A percentile compares a stretch with the other conserved stretches of the same genome.
Evolutionary conservation across 2,113 vertebrate species (phyloP).

Genomic region (Eurypyga helias): DNA sequence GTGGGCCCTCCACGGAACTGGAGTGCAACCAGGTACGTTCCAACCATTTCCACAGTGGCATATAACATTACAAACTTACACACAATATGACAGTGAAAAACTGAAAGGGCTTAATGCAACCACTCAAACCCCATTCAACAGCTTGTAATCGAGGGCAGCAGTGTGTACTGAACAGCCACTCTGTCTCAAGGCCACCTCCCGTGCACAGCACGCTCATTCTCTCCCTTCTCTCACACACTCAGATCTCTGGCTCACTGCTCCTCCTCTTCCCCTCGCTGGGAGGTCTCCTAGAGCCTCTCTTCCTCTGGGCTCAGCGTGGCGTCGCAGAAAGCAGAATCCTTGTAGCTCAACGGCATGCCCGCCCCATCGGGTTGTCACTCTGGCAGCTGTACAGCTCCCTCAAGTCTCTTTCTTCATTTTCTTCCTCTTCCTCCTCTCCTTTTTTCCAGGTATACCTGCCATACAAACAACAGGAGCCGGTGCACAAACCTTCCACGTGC

Average conservation of each 20-base stretch:
- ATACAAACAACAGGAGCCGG: neutral
- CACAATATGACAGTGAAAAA: constrained; percentile 12
- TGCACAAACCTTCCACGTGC: neutral
- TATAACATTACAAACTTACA: neutral
- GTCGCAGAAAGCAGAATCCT: constrained; percentile 53
- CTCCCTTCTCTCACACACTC: neutral
- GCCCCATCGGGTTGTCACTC: neutral
- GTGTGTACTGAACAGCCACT: neutral
- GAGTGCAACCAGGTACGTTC: neutral
- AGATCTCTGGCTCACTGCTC: neutral
- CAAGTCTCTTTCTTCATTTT: constrained; percentile 70
- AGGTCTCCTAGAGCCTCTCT: constrained; percentile 5
- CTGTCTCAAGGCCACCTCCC: neutral
- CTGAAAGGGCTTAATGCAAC: constrained; percentile 24
- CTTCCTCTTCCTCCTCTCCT: constrained; percentile 66
- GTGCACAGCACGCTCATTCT: neutral
- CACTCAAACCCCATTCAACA: constrained; percentile 22
- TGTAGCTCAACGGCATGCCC: constrained; percentile 35
- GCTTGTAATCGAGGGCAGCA: constrained; percentile 23
- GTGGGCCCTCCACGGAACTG: neutral
- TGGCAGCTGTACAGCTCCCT: neutral
- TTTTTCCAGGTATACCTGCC: constrained; percentile 52
- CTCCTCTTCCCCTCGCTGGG: neutral
- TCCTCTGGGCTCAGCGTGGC: neutral
- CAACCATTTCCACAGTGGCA: neutral